Evolutionary conservation across 2,113 vertebrate species (phyloP).

Genomic region (Epinephelus moara): DNA sequence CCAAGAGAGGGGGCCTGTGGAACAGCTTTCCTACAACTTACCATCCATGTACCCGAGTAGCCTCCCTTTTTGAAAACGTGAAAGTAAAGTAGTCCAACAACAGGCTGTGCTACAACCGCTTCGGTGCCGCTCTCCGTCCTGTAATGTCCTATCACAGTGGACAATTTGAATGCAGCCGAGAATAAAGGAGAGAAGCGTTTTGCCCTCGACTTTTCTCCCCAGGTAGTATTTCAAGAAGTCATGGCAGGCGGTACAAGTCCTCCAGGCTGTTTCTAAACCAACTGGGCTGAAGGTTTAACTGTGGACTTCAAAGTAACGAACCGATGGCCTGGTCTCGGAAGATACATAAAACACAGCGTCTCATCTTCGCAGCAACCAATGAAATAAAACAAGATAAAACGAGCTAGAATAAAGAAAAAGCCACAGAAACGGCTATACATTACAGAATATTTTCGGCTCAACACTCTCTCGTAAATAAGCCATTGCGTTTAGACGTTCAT

Average conservation of each 20-base stretch:
- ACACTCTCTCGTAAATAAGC: rapidly evolving
- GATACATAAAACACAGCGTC: conserved; percentile 83
- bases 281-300: conserved; percentile 90
- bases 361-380: conserved; percentile 9
- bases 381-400: conserved; percentile 13
- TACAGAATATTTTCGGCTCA: rapidly evolving
- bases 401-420: neutral
- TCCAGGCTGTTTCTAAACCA: conserved; percentile 88
- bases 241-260: conserved; percentile 83
- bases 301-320: conserved; percentile 92
- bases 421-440: rapidly evolving
- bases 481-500: neutral
- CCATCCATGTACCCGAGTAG: conserved; percentile 81
- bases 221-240: conserved; percentile 83
- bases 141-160: conserved; percentile 20
- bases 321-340: conserved; percentile 91
- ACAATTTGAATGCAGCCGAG: conserved; percentile 8
- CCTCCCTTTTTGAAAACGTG: conserved; percentile 54
- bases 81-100: conserved; percentile 71
- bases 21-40: conserved; percentile 85
- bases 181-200: conserved; percentile 37
- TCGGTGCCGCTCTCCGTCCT: conserved; percentile 22
- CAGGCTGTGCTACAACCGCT: conserved; percentile 47
- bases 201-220: conserved; percentile 52
- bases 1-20: conserved; percentile 78